Evolutionary conservation across 2,797 vertebrate species (phyloP).

Genomic region (Darevskia nairensis): DNA sequence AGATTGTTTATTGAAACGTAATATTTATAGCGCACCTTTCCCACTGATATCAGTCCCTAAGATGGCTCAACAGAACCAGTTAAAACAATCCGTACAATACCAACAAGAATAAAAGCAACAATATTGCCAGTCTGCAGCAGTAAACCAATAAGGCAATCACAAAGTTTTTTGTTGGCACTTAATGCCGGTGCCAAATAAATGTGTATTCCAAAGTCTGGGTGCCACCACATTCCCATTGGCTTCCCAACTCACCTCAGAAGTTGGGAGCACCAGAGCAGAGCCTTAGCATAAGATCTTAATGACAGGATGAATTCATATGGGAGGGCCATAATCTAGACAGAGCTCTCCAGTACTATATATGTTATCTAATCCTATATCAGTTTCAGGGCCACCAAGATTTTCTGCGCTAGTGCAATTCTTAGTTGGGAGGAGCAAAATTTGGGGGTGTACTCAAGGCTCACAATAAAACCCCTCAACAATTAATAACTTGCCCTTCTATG

Average conservation of each 20-base stretch:
- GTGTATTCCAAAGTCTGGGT: constrained; percentile 58
- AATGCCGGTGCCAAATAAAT: constrained; percentile 50
- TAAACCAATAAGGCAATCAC: background rate
- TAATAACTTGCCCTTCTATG: background rate
- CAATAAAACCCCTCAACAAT: background rate
- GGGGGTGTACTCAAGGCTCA: background rate
- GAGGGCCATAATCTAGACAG: background rate
- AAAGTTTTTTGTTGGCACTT: background rate
- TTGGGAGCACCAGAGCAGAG: background rate
- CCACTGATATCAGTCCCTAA: background rate
- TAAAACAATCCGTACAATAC: background rate
- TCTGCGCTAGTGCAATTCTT: background rate
- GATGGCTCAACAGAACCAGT: background rate
- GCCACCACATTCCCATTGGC: constrained; percentile 55
- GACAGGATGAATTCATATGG: background rate
- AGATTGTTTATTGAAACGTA: background rate
- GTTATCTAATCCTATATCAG: background rate
- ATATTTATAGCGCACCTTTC: background rate
- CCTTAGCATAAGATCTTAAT: background rate
- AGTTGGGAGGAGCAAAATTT: background rate
- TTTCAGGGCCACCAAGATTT: background rate
- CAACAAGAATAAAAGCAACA: background rate
- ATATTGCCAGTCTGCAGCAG: background rate
- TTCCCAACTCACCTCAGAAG: background rate
- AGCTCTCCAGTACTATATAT: background rate